Base-by-base conservation (phyloP, 64 coral and sea anemone species). In the Montipora efflorescens region DNA sequence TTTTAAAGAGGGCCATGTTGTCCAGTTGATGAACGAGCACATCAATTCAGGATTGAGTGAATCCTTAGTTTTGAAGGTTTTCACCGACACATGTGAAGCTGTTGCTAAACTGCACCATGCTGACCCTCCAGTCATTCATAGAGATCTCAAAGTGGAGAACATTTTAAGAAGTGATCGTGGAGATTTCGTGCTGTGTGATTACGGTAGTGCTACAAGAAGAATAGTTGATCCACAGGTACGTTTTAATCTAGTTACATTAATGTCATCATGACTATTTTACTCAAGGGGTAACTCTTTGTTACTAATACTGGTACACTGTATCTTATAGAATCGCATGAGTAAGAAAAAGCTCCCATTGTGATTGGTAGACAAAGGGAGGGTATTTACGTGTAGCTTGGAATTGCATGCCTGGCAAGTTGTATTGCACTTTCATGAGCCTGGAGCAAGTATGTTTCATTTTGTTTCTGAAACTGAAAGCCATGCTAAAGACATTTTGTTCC, bases 121-220 rank as follows among this genome's bases (percentile, higher is more conserved):
- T 1, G 79, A 93, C 8, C 95, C 95, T 68, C 95, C 95, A 71
- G 95, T 96, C 11, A 83, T 93, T 80, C 98, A 99, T 76, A 92
- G 98, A 81, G 98, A 99, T 81, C 92, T 99, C 3, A 99, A 99
- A 92, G 98, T 99, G 90, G 98, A 99, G 71, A 99, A 99, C 49
- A 99, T 99, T 82, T 88, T 99, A 77, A 74, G 92, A 48, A 96
- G 92, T 95, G 79, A 80, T 44, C 96, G 80, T 64, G 94, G 95
- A 36, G 90, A 99, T 8, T 99, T 99, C 90, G 98, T 99, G 10
- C 71, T 99, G 6, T 99, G 98, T 94, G 98, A 99, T 82, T 99
- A 94, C 81, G 98, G 98, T 53, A 99, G 98, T 99, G 98, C 98
- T 47, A 96, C 98, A 0, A 96, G 88, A 83, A 99, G 67, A 22